A percentile compares a stretch with the other conserved stretches of the same genome.
Evolutionary conservation across 1,140 invertebrate species (phyloP).

Genomic region (Neodiprion lecontei): DNA sequence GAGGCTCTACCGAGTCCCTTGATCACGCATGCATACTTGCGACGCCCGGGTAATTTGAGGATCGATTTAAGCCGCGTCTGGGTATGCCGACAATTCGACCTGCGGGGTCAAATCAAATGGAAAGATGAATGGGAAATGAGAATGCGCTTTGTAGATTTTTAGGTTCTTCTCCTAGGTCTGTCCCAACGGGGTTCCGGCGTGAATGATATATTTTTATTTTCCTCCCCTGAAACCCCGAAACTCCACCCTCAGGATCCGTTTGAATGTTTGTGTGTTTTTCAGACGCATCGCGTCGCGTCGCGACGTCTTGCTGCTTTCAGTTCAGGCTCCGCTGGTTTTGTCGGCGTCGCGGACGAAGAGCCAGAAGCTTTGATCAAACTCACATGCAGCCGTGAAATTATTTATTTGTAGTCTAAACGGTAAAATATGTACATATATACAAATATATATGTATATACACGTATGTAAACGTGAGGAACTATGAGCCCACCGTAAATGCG

Average conservation of each 20-base stretch:
- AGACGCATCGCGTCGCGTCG: neutral
- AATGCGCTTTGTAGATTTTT: neutral
- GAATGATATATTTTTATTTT: conserved; percentile 6
- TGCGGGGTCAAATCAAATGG: neutral
- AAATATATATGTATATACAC: neutral
- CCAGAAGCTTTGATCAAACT: neutral
- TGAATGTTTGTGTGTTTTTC: conserved; percentile 1
- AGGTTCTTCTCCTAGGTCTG: neutral
- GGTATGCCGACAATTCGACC: neutral
- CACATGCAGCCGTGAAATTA: conserved; percentile 4
- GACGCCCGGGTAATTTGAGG: neutral
- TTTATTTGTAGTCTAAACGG: neutral
- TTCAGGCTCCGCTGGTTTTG: neutral
- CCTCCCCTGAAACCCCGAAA: neutral
- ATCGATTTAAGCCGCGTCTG: too few relatives aligned
- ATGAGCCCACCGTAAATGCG: neutral
- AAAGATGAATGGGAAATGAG: conserved; percentile 5
- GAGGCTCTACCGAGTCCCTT: too few relatives aligned
- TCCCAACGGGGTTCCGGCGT: neutral
- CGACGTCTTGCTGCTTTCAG: too few relatives aligned
- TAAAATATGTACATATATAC: neutral
- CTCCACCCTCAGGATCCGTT: conserved; percentile 1
- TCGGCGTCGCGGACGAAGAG: neutral
- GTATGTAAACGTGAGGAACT: neutral
- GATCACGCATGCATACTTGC: too few relatives aligned